These are phyloP conservation scores for Tangachromis dhanisi DNA, from an alignment of 2,113 vertebrate species.

Conservation along the genomic window DNA sequence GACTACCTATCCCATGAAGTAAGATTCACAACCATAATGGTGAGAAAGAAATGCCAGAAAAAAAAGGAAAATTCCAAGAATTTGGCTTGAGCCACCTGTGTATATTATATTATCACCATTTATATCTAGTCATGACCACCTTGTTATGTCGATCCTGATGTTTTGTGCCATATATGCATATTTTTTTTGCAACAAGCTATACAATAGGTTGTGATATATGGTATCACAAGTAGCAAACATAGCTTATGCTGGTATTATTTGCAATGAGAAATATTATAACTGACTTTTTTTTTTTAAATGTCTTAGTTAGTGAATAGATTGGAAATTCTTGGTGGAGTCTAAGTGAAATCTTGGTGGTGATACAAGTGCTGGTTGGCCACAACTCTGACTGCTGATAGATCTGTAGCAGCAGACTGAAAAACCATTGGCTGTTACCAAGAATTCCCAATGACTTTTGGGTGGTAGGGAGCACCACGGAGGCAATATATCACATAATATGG, in stretches of 20 bases:
- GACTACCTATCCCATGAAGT: neutral
- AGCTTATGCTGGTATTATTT: neutral
- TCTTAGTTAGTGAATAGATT: neutral
- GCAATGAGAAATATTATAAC: neutral
- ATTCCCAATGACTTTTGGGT: neutral
- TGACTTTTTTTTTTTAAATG: rapidly evolving
- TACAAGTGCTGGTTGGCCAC: neutral
- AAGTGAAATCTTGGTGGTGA: neutral
- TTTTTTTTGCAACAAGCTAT: neutral
- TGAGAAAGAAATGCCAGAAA: neutral
- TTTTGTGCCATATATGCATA: neutral
- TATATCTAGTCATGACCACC: neutral
- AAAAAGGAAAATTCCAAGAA: neutral
- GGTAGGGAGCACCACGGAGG: neutral
- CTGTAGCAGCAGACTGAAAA: neutral
- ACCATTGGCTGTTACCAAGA: neutral
- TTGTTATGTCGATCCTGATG: neutral
- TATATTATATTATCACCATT: neutral
- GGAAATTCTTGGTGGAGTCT: neutral
- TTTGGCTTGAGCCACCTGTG: neutral
- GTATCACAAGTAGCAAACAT: neutral
- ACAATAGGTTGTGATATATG: neutral
- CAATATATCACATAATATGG: neutral
- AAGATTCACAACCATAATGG: neutral
- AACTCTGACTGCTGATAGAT: neutral